These are phyloP conservation scores for Phyllostomus hastatus DNA, from an alignment of 2,113 vertebrate species.

Conservation along the genomic window DNA sequence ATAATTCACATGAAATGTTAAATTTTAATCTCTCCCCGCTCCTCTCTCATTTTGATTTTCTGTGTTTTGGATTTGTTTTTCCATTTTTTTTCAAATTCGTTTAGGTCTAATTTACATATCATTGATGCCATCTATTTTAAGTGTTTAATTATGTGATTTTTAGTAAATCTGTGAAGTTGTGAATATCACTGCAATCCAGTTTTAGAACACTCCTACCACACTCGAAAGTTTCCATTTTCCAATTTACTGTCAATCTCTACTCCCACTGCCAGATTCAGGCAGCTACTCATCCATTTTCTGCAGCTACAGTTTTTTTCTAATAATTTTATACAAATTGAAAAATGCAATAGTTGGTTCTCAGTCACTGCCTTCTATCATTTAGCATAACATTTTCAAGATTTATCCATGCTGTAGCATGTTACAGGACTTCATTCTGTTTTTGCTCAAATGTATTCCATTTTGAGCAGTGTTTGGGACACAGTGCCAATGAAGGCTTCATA, in stretches of 20 bases:
- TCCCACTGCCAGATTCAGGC: not conserved
- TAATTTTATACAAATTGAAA: not conserved
- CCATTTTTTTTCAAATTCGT: not conserved
- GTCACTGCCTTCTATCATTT: not conserved
- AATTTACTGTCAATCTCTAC: not conserved
- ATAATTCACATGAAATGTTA: not conserved
- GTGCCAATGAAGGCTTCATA: not conserved
- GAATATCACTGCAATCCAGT: not conserved
- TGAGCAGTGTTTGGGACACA: not conserved
- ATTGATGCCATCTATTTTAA: not conserved
- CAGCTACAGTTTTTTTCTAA: not conserved
- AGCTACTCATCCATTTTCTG: not conserved
- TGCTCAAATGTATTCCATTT: not conserved
- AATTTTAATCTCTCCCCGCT: not conserved
- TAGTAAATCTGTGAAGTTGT: not conserved
- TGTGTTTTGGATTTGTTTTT: not conserved
- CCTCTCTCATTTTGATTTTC: not conserved
- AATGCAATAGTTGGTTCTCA: not conserved
- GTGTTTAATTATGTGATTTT: not conserved
- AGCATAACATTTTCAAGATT: not conserved
- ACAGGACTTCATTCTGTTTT: not conserved
- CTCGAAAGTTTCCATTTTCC: not conserved
- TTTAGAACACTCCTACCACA: not conserved
- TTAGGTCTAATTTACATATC: not conserved
- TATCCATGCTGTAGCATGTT: not conserved